A percentile compares a stretch with the other conserved stretches of the same genome.
Conservation (phyloP, 2,797 vertebrate genomes). For the Anas acuta region DNA sequence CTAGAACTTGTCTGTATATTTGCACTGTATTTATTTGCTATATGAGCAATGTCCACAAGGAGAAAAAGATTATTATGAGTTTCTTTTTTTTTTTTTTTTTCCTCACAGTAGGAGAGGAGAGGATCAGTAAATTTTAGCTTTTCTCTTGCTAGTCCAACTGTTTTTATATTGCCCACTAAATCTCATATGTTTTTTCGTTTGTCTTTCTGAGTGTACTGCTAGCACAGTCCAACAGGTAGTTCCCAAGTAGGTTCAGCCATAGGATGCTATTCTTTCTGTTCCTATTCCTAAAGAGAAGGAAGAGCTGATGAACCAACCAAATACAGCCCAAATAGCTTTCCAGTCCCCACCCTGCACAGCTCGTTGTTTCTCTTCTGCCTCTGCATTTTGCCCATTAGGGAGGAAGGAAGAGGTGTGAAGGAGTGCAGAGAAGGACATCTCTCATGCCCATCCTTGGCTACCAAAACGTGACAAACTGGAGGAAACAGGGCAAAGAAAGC, state of each 20-base stretch:
- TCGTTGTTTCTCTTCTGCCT: not conserved
- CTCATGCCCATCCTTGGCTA: not conserved
- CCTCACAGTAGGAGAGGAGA: not conserved
- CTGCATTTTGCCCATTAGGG: accelerated
- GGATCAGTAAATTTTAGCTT: not conserved
- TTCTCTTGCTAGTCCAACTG: not conserved
- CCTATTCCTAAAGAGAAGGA: accelerated
- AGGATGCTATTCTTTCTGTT: not conserved
- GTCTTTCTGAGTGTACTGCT: not conserved
- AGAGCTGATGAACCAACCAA: not conserved
- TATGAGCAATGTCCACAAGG: not conserved
- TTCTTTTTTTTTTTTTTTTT: not conserved
- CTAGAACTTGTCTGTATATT: not conserved
- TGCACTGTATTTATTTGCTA: not conserved
- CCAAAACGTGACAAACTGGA: not conserved
- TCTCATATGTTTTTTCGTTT: not conserved
- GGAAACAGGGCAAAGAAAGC: not conserved
- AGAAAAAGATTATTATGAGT: not conserved
- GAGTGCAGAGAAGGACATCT: not conserved
- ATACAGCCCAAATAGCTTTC: not conserved
- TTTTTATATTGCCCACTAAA: not conserved
- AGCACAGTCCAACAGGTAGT: not conserved
- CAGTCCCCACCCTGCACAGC: accelerated
- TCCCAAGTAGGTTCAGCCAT: not conserved
- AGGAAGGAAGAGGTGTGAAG: not conserved